phyloP scores from a whole-genome alignment of 2,113 vertebrate genomes.

The Protobothrops mucrosquamatus region DNA sequence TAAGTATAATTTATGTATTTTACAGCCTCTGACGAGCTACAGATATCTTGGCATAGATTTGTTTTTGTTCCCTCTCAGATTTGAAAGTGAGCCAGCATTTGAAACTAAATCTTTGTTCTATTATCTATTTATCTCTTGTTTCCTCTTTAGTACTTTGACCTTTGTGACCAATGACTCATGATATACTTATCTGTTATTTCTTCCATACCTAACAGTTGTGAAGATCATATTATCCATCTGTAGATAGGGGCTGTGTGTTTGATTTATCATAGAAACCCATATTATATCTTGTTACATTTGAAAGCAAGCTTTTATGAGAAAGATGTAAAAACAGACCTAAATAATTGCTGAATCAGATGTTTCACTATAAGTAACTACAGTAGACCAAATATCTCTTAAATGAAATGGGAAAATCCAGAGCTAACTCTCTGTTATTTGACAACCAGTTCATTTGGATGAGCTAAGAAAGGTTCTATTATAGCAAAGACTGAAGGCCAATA shows the following conservation, averaged over 20 bases:
- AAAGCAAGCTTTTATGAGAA: constrained; percentile 39
- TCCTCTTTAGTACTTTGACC: constrained; percentile 10
- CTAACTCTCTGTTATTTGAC: not conserved
- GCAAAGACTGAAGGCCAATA: not conserved
- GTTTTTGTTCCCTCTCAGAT: not conserved
- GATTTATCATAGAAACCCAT: constrained; percentile 44
- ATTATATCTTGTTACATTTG: not conserved
- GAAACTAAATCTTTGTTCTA: constrained; percentile 1
- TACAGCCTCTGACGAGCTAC: not conserved
- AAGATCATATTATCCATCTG: not conserved
- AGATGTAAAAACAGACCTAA: constrained; percentile 35
- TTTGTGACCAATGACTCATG: not conserved
- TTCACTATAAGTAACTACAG: constrained; percentile 10
- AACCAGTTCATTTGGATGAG: not conserved
- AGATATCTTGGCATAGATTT: not conserved
- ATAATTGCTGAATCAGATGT: constrained; percentile 52
- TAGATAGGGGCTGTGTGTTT: constrained; percentile 51
- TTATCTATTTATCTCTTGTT: constrained; percentile 3
- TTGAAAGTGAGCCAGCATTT: constrained; percentile 9
- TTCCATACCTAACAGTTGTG: not conserved
- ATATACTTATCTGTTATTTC: not conserved
- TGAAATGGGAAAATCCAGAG: not conserved
- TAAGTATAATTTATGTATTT: not conserved
- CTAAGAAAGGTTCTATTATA: not conserved
- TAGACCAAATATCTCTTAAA: constrained; percentile 14